phyloP scores from a whole-genome alignment of 2,113 vertebrate species.

The Petromus typicus region DNA sequence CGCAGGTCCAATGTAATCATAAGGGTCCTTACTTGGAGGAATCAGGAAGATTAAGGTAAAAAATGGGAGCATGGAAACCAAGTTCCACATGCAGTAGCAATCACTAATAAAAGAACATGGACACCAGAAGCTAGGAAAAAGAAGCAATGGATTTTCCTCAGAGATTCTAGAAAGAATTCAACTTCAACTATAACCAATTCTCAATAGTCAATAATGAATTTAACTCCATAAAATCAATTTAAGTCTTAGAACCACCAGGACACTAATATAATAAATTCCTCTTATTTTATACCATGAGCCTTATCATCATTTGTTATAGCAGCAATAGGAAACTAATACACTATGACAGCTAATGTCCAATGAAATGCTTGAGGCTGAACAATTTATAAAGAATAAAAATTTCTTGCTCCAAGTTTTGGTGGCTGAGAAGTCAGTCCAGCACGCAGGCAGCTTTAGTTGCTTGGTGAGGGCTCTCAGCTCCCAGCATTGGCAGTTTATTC shows the following conservation, averaged over 20 bases:
- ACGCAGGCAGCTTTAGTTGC: not conserved
- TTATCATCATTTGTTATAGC: not conserved
- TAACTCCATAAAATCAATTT: not conserved
- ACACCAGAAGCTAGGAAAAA: not conserved
- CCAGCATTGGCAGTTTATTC: not conserved
- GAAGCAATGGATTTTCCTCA: accelerated
- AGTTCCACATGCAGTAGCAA: not conserved
- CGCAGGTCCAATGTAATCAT: not conserved
- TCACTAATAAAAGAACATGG: not conserved
- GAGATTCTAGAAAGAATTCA: not conserved
- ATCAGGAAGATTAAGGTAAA: not conserved
- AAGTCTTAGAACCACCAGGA: not conserved
- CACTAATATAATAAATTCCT: not conserved
- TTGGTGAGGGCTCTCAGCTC: not conserved
- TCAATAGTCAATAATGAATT: not conserved
- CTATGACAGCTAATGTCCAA: not conserved
- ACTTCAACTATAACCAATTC: not conserved
- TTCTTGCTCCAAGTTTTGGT: not conserved
- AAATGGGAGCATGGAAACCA: not conserved
- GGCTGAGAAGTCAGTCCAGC: not conserved
- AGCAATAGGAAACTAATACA: not conserved
- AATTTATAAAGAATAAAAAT: not conserved
- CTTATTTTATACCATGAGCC: not conserved
- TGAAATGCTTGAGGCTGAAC: not conserved
- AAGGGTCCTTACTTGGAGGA: not conserved